These are phyloP conservation scores for Litocranius walleri DNA, from an alignment of 2,113 vertebrate species.

Conservation along the genomic window DNA sequence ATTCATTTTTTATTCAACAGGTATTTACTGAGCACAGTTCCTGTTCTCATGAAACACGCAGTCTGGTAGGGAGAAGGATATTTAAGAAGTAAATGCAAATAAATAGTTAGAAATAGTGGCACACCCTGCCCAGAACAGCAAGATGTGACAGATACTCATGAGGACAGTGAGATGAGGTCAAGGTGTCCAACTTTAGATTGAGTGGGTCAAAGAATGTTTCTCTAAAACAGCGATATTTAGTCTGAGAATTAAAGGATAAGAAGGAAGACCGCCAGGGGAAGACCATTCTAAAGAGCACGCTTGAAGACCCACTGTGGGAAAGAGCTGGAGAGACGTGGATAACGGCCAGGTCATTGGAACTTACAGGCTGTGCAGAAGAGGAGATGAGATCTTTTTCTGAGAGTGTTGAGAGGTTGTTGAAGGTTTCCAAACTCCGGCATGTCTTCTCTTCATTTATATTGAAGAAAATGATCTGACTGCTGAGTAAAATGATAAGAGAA, in stretches of 20 bases:
- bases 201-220: background rate
- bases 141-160: too few relatives aligned
- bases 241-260: background rate
- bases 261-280: background rate
- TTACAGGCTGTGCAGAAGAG: background rate
- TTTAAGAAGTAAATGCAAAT: background rate
- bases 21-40: background rate
- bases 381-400: background rate
- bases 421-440: background rate
- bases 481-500: background rate
- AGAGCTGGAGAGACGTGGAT: background rate
- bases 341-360: background rate
- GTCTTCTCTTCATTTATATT: background rate
- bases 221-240: background rate
- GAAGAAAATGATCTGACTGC: background rate
- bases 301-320: background rate
- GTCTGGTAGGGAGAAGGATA: background rate
- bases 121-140: background rate
- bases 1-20: background rate
- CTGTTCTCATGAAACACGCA: background rate
- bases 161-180: background rate
- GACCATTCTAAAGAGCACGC: background rate
- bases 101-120: background rate
- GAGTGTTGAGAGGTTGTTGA: background rate
- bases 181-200: background rate